These are phyloP conservation scores for Camponotus fellah DNA, from an alignment of 2,888 invertebrate genomes.

Conservation along the genomic window DNA sequence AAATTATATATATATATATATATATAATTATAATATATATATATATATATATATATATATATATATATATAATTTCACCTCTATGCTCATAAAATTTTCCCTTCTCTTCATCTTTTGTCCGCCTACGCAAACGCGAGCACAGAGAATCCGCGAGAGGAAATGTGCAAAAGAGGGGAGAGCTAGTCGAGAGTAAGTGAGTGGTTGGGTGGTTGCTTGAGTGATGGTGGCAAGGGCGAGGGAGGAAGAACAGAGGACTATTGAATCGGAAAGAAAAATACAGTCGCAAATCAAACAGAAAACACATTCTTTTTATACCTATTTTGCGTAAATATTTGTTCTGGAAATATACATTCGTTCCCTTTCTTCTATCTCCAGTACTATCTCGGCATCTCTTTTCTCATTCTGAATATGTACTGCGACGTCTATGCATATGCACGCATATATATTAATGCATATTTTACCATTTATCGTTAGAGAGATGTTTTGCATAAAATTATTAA, in stretches of 20 bases:
- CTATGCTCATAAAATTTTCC: conserved; percentile 14
- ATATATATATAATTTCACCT: no score
- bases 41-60: no score
- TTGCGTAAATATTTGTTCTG: conserved; percentile 82
- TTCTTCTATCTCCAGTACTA: conserved; percentile 53
- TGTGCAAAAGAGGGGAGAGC: conserved; percentile 15
- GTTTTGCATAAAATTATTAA: conserved; percentile 8
- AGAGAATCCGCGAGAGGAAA: conserved; percentile 3
- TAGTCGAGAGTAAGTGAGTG: conserved; percentile 39
- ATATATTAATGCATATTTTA: not conserved
- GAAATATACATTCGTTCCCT: conserved; percentile 80
- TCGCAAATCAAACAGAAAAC: conserved; percentile 82
- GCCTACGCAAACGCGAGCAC: not conserved
- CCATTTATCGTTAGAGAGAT: not conserved
- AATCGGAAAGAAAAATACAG: conserved; percentile 79
- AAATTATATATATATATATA: no score
- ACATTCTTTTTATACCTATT: conserved; percentile 77
- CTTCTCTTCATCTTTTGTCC: conserved; percentile 23
- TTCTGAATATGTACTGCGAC: not conserved
- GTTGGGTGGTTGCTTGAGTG: conserved; percentile 33
- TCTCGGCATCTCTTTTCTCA: conserved; percentile 45
- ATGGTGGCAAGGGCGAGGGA: conserved; percentile 13
- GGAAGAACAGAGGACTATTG: conserved; percentile 62
- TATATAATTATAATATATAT: no score
- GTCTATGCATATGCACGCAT: not conserved